Evolutionary conservation across 2,888 invertebrate species (phyloP).

Genomic region (Lithodes maja): DNA sequence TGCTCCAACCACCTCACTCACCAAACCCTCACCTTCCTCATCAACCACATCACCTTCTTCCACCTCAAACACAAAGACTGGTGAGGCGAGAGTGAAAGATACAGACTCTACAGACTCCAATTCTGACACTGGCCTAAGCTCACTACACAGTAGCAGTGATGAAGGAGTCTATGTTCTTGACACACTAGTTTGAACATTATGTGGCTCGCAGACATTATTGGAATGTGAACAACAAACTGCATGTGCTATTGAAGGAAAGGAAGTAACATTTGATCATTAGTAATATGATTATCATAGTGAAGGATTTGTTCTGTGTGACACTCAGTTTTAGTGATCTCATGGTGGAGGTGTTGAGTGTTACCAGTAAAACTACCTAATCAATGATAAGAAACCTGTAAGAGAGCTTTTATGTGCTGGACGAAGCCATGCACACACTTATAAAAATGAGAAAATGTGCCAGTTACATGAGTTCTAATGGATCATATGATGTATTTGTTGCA

Average conservation of each 20-base stretch:
- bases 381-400: not conserved
- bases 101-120: conserved; percentile 75
- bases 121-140: conserved; percentile 77
- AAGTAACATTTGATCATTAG: not conserved
- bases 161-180: conserved; percentile 74
- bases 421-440: not conserved
- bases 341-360: conserved; percentile 31
- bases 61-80: conserved; percentile 1
- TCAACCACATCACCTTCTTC: conserved; percentile 24
- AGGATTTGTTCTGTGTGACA: not conserved
- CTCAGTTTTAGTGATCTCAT: conserved; percentile 43
- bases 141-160: conserved; percentile 76
- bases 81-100: conserved; percentile 59
- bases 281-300: not conserved
- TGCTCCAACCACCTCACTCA: conserved; percentile 28
- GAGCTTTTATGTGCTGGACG: not conserved
- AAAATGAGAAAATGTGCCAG: not conserved
- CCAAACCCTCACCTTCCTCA: conserved; percentile 21
- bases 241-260: not conserved
- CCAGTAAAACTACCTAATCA: conserved; percentile 3
- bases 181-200: conserved; percentile 73
- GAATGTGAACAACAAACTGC: not conserved
- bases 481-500: too few species aligned
- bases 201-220: not conserved
- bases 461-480: too few species aligned